Base-by-base conservation (phyloP, 2,888 invertebrate genomes). In the Drosophila putrida region DNA sequence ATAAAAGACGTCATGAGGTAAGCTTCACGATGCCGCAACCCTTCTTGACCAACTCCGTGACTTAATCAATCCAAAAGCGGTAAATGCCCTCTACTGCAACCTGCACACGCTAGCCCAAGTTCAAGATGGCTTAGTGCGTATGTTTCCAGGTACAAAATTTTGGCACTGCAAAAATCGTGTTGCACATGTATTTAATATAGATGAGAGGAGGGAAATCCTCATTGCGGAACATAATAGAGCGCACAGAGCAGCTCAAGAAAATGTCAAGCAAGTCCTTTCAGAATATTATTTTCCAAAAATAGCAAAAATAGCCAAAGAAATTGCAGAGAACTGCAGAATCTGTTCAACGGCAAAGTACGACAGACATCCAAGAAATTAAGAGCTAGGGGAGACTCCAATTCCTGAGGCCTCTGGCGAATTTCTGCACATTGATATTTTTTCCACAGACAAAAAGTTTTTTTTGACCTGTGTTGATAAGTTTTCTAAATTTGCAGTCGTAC, bases 171-270 rank as follows among this genome's bases (percentile, higher is more conserved):
- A 33, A 9, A 47, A 35, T 4, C 13, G 10, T 2, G 33, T 47
- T 9, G 10, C 15, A 15, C 20, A 47, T 5, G 10, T 47, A 9
- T 47, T 33, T 11, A 31, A 33, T 10, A n/a, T 20, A 2, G 20
- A 20, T 0, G 3, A 20, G 20, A 20, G 20, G 20, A 20, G 2
- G 20, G 2, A 20, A 20, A 20, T 20, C 3, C 6, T 25, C 2
- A 6, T 11, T n/a, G 31, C 4, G 1, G 46, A 47, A 13, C 46
- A 47, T 13, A 47, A 47, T 13, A 28, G 31, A 13, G 46, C 15
- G 9, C 46, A 47, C 28, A 28, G 46, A 31, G 46, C 46, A 13
- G 46, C 46, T 28, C 46, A 47, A 31, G 46, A 41, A 41, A 41
- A 41, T 20, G 41, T 41, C 9, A 41, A 41, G 20, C 15, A 41